Conservation (phyloP, 1,140 invertebrate species). For the Tribolium madens region DNA sequence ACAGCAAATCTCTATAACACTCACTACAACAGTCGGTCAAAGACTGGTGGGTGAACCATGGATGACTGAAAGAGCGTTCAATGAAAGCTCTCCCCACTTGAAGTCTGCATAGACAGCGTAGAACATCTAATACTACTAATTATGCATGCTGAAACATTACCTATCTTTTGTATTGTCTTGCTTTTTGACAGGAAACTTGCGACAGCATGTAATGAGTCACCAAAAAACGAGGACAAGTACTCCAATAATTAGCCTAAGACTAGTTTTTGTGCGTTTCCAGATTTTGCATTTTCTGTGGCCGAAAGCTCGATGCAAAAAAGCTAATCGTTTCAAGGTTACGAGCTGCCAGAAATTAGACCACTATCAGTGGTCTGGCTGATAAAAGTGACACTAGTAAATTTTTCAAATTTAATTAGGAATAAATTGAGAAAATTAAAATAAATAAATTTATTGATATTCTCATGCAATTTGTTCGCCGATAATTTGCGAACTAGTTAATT, state of each 20-base stretch:
- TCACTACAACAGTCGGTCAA: conserved; percentile 43
- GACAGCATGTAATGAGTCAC: conserved; percentile 1
- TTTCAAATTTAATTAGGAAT: neutral
- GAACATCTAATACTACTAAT: conserved; percentile 41
- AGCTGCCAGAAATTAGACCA: conserved; percentile 22
- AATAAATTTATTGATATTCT: neutral
- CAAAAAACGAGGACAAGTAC: neutral
- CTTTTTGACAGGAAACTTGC: conserved; percentile 1
- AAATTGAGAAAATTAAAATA: neutral
- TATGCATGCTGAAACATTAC: conserved; percentile 20
- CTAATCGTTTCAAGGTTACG: conserved; percentile 7
- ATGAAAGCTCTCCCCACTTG: conserved; percentile 46
- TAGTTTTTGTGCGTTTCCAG: neutral
- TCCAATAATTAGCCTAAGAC: neutral
- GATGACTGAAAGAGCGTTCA: conserved; percentile 45
- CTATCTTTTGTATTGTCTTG: conserved; percentile 7
- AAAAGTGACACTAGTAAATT: neutral
- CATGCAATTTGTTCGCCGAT: neutral
- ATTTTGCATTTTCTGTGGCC: neutral
- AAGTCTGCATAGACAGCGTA: conserved; percentile 24
- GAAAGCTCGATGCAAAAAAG: conserved; percentile 12
- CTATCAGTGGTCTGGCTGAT: neutral
- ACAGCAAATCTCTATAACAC: conserved; percentile 11
- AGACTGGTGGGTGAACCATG: conserved; percentile 42
- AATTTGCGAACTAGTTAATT: conserved; percentile 11